Evolutionary conservation across 53 echinoderm and acorn worm genomes (phyloP).

Genomic region (Stichopus horrens): DNA sequence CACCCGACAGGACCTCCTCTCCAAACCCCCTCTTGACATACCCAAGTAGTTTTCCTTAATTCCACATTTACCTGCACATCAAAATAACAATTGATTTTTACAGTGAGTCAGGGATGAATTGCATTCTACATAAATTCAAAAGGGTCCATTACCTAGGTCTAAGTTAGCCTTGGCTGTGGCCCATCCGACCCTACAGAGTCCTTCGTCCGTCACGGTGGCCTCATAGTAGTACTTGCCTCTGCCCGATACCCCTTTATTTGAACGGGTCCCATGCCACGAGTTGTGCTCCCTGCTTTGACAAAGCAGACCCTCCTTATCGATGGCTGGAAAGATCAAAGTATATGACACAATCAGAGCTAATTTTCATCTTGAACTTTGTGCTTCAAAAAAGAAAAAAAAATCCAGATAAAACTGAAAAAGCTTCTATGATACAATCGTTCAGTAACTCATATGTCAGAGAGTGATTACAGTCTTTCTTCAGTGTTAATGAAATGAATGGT

Average conservation of each 20-base stretch:
- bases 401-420: not conserved
- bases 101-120: too few relatives aligned
- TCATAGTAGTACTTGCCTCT: slow-evolving; percentile 93
- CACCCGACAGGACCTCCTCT: too few relatives aligned
- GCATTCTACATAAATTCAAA: too few relatives aligned
- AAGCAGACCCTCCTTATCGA: slow-evolving; percentile 75
- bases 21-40: too few relatives aligned
- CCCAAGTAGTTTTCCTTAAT: too few relatives aligned
- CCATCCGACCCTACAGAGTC: slow-evolving; percentile 92
- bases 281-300: slow-evolving; percentile 87
- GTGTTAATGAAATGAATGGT: too few relatives aligned
- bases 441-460: too few relatives aligned
- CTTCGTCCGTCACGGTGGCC: slow-evolving; percentile 90
- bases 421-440: too few relatives aligned
- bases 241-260: slow-evolving; percentile 77
- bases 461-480: too few relatives aligned
- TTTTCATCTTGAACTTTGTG: not conserved
- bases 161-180: slow-evolving; percentile 71
- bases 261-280: slow-evolving; percentile 94
- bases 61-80: too few relatives aligned
- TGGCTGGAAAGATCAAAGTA: slow-evolving; percentile 57
- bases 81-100: too few relatives aligned
- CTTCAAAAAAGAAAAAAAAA: not conserved
- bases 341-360: not conserved
- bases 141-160: slow-evolving; percentile 65